phyloP scores from a whole-genome alignment of 2,113 vertebrate genomes.

The Dromaius novaehollandiae region DNA sequence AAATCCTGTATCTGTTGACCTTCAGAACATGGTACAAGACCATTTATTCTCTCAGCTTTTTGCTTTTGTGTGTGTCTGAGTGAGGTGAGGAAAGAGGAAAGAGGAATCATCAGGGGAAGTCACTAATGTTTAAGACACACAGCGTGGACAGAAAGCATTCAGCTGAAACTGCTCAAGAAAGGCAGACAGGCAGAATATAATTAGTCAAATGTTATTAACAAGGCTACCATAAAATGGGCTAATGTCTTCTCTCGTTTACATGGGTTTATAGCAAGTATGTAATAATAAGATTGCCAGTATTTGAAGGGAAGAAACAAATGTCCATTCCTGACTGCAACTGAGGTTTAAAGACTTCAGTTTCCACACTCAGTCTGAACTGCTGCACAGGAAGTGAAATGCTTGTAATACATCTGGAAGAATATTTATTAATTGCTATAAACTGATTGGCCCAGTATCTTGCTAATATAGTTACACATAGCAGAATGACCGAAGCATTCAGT shows the following conservation, averaged over 20 bases:
- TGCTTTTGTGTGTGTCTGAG: conserved; percentile 41
- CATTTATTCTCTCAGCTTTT: conserved; percentile 58
- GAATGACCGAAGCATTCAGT: background rate
- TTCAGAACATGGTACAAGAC: conserved; percentile 50
- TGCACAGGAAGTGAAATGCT: background rate
- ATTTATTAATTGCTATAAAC: background rate
- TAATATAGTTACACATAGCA: background rate
- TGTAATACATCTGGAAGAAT: background rate
- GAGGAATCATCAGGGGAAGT: background rate
- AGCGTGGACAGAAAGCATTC: background rate
- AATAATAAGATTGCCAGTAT: background rate
- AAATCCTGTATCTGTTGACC: conserved; percentile 55
- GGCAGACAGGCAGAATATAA: background rate
- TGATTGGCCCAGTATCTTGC: background rate
- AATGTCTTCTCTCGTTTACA: background rate
- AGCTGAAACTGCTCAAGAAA: background rate
- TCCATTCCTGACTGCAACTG: background rate
- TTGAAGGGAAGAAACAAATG: background rate
- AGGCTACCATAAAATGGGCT: background rate
- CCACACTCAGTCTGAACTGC: background rate
- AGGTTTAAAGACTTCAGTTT: background rate
- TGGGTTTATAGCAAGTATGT: accelerated
- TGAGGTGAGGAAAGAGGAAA: background rate
- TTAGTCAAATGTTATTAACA: background rate
- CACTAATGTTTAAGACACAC: background rate